phyloP scores from a whole-genome alignment of 2,888 invertebrate genomes.

The Aleiodes leptofemur region DNA sequence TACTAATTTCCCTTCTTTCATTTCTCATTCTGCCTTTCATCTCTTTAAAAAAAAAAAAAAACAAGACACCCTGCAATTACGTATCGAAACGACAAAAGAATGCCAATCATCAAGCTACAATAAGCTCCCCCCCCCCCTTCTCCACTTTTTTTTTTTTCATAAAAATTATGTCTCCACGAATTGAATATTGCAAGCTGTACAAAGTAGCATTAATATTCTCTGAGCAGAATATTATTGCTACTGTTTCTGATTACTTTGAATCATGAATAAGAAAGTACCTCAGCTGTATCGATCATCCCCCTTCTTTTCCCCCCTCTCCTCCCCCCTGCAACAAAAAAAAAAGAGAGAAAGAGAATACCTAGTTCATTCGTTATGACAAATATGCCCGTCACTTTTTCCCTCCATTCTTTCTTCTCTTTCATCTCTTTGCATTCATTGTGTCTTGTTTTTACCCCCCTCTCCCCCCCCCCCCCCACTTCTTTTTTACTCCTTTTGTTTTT shows the following conservation, averaged over 20 bases:
- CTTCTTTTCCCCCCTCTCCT: too few relatives aligned
- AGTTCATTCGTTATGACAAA: slow-evolving; percentile 28
- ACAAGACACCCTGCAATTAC: neutral
- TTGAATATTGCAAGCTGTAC: too few relatives aligned
- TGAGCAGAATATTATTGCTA: too few relatives aligned
- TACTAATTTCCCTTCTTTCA: slow-evolving; percentile 42
- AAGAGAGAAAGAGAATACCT: slow-evolving; percentile 1
- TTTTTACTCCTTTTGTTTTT: neutral
- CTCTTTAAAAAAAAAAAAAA: neutral
- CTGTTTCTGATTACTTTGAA: slow-evolving; percentile 12
- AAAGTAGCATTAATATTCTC: too few relatives aligned
- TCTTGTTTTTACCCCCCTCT: neutral
- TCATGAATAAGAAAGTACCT: neutral
- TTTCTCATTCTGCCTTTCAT: slow-evolving; percentile 11
- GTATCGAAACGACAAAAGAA: slow-evolving; percentile 5
- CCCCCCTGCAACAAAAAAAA: neutral
- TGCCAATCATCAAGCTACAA: neutral
- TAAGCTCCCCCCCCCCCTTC: too few relatives aligned
- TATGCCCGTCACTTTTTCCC: slow-evolving; percentile 22
- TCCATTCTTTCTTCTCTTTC: slow-evolving; percentile 21
- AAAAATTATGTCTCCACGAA: too few relatives aligned
- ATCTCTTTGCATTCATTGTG: slow-evolving; percentile 26
- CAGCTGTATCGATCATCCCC: neutral
- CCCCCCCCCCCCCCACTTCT: neutral
- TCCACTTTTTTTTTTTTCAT: too few relatives aligned